These are phyloP conservation scores for Leptopilina clavipes DNA, from an alignment of 1,140 invertebrate genomes.

Conservation along the genomic window DNA sequence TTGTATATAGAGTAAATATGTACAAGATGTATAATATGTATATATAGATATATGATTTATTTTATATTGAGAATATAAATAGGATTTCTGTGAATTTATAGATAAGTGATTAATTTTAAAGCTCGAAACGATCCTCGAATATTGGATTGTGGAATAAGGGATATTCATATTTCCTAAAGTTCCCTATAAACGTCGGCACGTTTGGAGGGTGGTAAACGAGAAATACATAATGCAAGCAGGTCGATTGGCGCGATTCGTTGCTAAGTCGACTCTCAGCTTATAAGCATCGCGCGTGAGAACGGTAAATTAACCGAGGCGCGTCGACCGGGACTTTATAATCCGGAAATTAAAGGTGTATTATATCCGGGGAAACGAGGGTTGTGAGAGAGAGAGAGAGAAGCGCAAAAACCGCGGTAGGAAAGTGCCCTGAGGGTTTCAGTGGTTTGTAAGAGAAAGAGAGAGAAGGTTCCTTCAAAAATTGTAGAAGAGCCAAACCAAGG, in stretches of 20 bases:
- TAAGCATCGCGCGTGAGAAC: conserved; percentile 60
- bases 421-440: conserved; percentile 19
- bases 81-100: background rate
- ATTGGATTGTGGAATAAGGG: background rate
- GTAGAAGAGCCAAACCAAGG: conserved; percentile 18
- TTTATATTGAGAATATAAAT: too few species aligned
- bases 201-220: conserved; percentile 16
- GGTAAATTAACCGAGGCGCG: conserved; percentile 66
- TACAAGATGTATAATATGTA: too few species aligned
- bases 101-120: background rate
- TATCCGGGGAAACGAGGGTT: conserved; percentile 59
- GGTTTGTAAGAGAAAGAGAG: background rate
- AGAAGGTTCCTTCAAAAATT: conserved; percentile 26
- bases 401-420: conserved; percentile 34
- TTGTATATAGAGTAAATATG: too few species aligned
- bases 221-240: conserved; percentile 26
- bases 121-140: background rate
- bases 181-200: conserved; percentile 20
- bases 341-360: conserved; percentile 74
- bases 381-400: background rate
- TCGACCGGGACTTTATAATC: conserved; percentile 71
- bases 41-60: too few species aligned
- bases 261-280: conserved; percentile 37
- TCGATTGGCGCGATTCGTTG: conserved; percentile 32
- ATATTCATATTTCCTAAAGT: conserved; percentile 23